Evolutionary conservation across 1,140 invertebrate genomes (phyloP).

Genomic region (Zaprionus lachaisei): DNA sequence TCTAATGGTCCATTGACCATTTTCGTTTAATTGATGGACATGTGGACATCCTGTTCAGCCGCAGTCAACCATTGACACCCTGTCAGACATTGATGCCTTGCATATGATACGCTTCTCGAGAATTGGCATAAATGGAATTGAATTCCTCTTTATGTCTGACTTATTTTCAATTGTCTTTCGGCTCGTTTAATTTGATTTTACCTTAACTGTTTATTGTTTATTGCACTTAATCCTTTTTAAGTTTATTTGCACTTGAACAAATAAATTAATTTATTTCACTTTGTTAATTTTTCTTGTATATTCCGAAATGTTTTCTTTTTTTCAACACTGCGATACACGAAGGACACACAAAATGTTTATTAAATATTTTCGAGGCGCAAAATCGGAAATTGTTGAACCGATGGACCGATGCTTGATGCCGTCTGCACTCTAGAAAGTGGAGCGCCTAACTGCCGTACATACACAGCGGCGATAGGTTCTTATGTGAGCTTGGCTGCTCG

Average conservation of each 20-base stretch:
- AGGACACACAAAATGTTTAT: constrained; percentile 59
- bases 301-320: constrained; percentile 29
- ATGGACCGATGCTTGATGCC: constrained; percentile 58
- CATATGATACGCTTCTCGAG: constrained; percentile 52
- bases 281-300: background rate
- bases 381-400: constrained; percentile 24
- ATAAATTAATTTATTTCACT: background rate
- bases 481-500: constrained; percentile 61
- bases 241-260: constrained; percentile 32
- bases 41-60: constrained; percentile 70
- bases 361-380: constrained; percentile 35
- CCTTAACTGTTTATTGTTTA: constrained; percentile 19
- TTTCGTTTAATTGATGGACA: constrained; percentile 80
- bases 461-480: constrained; percentile 69
- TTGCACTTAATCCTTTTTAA: constrained; percentile 30
- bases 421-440: constrained; percentile 78
- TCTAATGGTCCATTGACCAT: constrained; percentile 77
- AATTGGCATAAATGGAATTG: constrained; percentile 6
- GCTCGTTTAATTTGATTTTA: constrained; percentile 28
- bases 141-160: background rate
- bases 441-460: constrained; percentile 72
- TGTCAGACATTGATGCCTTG: constrained; percentile 56
- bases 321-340: constrained; percentile 33
- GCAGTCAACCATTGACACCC: constrained; percentile 63
- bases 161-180: constrained; percentile 22